A percentile compares a stretch with the other conserved stretches of the same genome.
phyloP scores from a whole-genome alignment of 2,797 vertebrate species.

The Siniperca scherzeri region DNA sequence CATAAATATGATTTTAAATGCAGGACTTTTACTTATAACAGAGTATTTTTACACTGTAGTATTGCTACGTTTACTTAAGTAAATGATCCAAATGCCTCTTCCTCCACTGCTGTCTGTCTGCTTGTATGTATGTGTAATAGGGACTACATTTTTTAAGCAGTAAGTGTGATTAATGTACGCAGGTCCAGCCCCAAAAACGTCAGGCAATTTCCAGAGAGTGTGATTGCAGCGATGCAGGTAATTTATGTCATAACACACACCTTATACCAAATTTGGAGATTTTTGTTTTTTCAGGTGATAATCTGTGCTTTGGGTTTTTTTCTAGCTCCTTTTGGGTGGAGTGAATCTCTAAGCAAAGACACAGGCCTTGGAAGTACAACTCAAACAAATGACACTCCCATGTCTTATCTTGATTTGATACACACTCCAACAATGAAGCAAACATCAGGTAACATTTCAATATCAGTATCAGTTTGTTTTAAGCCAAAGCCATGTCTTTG shows the following conservation, averaged over 20 bases:
- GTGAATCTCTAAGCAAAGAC: constrained; percentile 77
- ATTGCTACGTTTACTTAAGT: not conserved
- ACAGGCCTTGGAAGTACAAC: constrained; percentile 77
- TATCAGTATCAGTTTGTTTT: not conserved
- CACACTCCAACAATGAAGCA: constrained; percentile 16
- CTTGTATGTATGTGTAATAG: not conserved
- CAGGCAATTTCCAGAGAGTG: constrained; percentile 21
- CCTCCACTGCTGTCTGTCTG: not conserved
- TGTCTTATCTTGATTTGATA: constrained; percentile 63
- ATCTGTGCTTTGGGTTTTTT: constrained; percentile 2
- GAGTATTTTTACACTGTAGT: not conserved
- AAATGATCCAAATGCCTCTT: not conserved
- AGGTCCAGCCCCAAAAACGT: constrained; percentile 67
- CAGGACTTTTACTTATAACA: not conserved
- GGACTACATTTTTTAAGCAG: not conserved
- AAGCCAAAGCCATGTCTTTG: not conserved
- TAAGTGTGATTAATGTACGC: constrained; percentile 20
- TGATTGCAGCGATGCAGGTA: constrained; percentile 67
- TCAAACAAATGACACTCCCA: constrained; percentile 66
- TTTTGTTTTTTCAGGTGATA: constrained; percentile 4
- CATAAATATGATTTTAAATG: not conserved
- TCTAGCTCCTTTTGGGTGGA: constrained; percentile 67
- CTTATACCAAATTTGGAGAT: not conserved
- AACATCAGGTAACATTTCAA: constrained; percentile 60
- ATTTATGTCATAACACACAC: not conserved